A percentile compares a stretch with the other conserved stretches of the same genome.
phyloP scores from a whole-genome alignment of 2,113 vertebrate species.

The Probosciger aterrimus region DNA sequence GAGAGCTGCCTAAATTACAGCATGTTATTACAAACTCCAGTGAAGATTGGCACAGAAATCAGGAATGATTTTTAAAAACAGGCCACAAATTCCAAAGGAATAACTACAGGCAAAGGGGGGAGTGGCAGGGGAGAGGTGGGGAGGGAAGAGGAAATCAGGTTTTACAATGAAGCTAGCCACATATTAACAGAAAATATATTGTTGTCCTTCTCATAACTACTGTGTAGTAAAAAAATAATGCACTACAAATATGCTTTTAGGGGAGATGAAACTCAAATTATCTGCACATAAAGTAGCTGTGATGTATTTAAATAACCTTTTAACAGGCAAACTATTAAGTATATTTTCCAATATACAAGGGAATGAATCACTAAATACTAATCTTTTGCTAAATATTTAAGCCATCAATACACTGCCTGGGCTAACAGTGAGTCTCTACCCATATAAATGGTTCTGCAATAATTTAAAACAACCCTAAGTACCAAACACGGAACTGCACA shows the following conservation, averaged over 20 bases:
- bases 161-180: background rate
- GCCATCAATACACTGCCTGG: background rate
- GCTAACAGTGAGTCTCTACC: background rate
- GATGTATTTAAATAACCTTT: background rate
- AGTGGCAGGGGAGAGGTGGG: background rate
- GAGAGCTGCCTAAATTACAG: conserved; percentile 48
- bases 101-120: background rate
- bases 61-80: conserved; percentile 34
- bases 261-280: background rate
- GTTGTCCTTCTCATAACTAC: background rate
- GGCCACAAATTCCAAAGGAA: conserved; percentile 29
- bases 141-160: background rate
- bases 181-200: background rate
- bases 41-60: conserved; percentile 33
- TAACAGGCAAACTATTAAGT: background rate
- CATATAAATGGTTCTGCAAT: background rate
- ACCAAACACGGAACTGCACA: background rate
- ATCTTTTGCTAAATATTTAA: conserved; percentile 6
- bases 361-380: background rate
- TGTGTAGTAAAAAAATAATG: background rate
- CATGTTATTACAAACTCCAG: conserved; percentile 45
- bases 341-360: background rate
- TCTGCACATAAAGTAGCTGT: background rate
- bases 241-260: background rate
- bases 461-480: background rate